Percentiles rank a stretch among this genome's conserved stretches.
These are phyloP conservation scores for Troglohyphantes excavatus DNA, from an alignment of 2,888 invertebrate genomes.

Conservation along the genomic window DNA sequence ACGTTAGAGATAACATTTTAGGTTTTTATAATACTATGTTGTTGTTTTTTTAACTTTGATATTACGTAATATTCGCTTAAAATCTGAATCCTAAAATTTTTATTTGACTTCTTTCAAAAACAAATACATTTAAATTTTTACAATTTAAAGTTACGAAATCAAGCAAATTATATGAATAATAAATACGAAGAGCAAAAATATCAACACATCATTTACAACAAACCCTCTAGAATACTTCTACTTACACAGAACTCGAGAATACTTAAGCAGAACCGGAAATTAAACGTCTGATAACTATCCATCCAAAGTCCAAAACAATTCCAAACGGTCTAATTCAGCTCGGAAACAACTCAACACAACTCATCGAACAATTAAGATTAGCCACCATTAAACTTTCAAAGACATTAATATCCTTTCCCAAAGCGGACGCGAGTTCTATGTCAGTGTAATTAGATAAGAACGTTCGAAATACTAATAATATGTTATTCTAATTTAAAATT, in stretches of 20 bases:
- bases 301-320: background rate
- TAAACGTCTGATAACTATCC: background rate
- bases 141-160: no score
- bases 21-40: no score
- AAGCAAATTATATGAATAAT: no score
- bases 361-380: slow-evolving; percentile 9
- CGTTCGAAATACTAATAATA: background rate
- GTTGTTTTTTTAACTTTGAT: no score
- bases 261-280: background rate
- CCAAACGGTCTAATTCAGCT: background rate
- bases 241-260: background rate
- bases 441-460: background rate
- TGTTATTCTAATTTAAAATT: background rate
- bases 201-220: no score
- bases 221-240: no score
- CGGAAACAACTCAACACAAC: slow-evolving; percentile 5
- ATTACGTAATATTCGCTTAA: no score
- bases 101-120: no score
- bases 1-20: no score
- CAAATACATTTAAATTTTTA: no score
- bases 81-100: no score
- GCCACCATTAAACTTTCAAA: slow-evolving; percentile 1
- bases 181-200: no score
- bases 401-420: background rate
- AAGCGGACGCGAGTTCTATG: background rate